Conservation (phyloP, 2,797 vertebrate species). For the Anisognathus igniventris region DNA sequence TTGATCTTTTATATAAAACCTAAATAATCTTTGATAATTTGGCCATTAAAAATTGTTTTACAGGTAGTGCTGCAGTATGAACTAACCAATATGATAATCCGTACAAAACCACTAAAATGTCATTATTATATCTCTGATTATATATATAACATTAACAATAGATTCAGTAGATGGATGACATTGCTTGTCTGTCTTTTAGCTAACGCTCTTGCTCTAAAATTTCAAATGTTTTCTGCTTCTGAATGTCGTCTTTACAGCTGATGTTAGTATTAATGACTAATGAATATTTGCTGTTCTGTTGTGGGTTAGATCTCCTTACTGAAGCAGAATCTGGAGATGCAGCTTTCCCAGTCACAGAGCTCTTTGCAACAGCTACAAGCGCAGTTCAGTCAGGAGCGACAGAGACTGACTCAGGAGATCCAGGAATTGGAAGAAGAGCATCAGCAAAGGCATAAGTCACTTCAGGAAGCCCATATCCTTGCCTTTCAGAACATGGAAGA, state of each 20-base stretch:
- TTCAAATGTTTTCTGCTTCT: neutral
- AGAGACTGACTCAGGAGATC: slow-evolving; percentile 91
- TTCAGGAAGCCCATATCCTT: slow-evolving; percentile 90
- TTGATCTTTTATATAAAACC: neutral
- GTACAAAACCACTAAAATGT: neutral
- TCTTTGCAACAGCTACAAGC: slow-evolving; percentile 94
- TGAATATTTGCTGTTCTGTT: slow-evolving; percentile 52
- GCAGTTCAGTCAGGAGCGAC: slow-evolving; percentile 93
- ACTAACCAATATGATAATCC: neutral
- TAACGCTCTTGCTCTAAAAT: neutral
- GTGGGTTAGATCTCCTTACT: slow-evolving; percentile 88
- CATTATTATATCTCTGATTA: neutral
- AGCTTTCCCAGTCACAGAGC: slow-evolving; percentile 95
- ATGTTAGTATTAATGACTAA: slow-evolving; percentile 6
- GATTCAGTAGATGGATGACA: neutral
- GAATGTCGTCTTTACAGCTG: neutral
- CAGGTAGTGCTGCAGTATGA: neutral
- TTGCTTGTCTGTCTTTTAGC: slow-evolving; percentile 30
- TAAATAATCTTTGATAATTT: neutral
- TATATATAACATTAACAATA: neutral
- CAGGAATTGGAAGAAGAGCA: slow-evolving; percentile 93
- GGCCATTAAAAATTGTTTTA: neutral
- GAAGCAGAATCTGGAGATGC: slow-evolving; percentile 97
- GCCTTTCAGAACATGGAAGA: slow-evolving; percentile 91
- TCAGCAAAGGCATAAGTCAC: slow-evolving; percentile 88